Evolutionary conservation across 2,888 invertebrate genomes (phyloP).

Genomic region (Deroplatys truncata): DNA sequence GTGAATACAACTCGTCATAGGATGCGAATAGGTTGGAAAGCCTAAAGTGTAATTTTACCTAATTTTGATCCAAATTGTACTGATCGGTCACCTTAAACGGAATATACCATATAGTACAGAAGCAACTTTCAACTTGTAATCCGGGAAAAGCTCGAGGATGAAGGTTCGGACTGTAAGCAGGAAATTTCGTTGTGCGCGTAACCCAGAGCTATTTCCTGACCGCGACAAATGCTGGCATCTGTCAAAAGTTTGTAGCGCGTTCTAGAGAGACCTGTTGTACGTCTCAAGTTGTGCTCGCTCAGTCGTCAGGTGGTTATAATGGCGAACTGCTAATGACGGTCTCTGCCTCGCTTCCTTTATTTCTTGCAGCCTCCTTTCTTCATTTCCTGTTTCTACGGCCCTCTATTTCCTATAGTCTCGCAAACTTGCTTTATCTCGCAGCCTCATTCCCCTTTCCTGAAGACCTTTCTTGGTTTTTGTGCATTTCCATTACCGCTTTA

Average conservation of each 20-base stretch:
- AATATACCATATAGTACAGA: too few relatives aligned
- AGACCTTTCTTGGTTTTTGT: neutral
- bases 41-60: too few relatives aligned
- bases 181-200: neutral
- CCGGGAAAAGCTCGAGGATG: neutral
- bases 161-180: neutral
- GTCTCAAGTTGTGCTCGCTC: neutral
- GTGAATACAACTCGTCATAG: too few relatives aligned
- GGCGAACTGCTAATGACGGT: neutral
- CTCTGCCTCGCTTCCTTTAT: neutral
- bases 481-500: neutral
- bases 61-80: too few relatives aligned
- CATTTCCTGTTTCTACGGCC: neutral
- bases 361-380: neutral
- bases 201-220: neutral
- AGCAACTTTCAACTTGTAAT: neutral
- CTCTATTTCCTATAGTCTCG: neutral
- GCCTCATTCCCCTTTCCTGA: too few relatives aligned
- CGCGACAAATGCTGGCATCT: neutral
- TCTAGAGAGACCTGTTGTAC: neutral
- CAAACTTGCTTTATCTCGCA: neutral
- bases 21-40: too few relatives aligned
- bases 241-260: neutral
- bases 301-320: neutral
- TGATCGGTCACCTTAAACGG: too few relatives aligned